These are phyloP conservation scores for Mus caroli DNA, from an alignment of 2,797 vertebrate species.

Conservation along the genomic window DNA sequence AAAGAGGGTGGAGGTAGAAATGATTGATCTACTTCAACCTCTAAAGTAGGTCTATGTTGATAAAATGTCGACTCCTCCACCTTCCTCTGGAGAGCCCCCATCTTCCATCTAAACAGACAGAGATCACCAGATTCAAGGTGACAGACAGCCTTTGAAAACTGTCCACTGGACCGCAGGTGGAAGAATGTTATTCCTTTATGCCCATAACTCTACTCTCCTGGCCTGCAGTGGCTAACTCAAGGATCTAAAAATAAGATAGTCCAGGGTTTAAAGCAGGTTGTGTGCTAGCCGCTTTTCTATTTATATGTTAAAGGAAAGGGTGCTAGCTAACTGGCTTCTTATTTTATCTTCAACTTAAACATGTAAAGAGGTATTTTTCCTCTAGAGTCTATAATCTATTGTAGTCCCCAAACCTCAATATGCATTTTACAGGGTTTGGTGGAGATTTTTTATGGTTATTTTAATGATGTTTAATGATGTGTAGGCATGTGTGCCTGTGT, in stretches of 20 bases:
- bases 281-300: not conserved
- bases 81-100: not conserved
- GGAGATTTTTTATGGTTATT: not conserved
- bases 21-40: not conserved
- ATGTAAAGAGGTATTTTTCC: not conserved
- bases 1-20: not conserved
- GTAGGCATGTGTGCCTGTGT: too few relatives aligned
- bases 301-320: constrained; percentile 84
- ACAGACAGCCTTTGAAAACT: not conserved
- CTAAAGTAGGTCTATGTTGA: not conserved
- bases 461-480: not conserved
- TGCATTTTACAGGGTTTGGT: not conserved
- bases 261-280: constrained; percentile 71
- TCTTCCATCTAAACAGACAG: constrained; percentile 52
- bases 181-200: constrained; percentile 30
- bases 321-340: constrained; percentile 78
- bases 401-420: not conserved
- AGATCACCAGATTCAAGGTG: not conserved
- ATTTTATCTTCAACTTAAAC: constrained; percentile 79
- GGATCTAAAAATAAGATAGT: constrained; percentile 65
- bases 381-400: constrained; percentile 74
- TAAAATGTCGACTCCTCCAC: not conserved
- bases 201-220: constrained; percentile 71
- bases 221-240: constrained; percentile 72
- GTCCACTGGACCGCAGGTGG: not conserved